Evolutionary conservation across 2,888 invertebrate species (phyloP), one percentile per base, ranked within the genome.

Genomic region (Pheosia tremula): DNA sequence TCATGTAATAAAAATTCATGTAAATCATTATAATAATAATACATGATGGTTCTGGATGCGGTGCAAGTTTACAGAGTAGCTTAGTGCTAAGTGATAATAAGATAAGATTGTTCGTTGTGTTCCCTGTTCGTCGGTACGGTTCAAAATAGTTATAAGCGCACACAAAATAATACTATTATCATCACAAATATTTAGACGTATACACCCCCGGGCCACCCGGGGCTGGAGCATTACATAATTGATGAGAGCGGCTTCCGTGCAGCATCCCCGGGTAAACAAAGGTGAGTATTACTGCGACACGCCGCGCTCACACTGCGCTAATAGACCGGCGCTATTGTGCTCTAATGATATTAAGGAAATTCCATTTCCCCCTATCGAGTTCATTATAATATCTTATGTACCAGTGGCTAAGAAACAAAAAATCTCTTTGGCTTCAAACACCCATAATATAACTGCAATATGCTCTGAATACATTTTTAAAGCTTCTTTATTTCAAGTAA

Each of bases 391-490:
- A 45, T 45, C 9, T 39, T 47, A 5, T 47, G 47, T 47, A n/a
- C 8, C 43, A 3, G 43, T 43, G 10, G 43, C 43, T 9, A 43
- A 10, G 43, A 43, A n/a, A n/a, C 4, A 47, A 47, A n/a, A 47
- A 5, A n/a, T 47, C n/a, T 11, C 11, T 47, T 47, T 47, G 47
- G 24, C 24, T 24, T 24, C 24, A 24, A 24, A 24, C 24, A 24
- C 24, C 24, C 2, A 77, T 68, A 69, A 75, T 68, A 75, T 68
- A 76, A 82, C 82, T 75, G 76, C 78, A 83, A 84, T 88, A 85
- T 80, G 67, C 70, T 69, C 67, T 74, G 71, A 82, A 83, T 43
- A 84, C 83, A 74, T 82, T 86, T 86, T 82, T 74, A 67, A 69
- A 74, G 74, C 60, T 75, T 78, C 68, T 74, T 74, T 79, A 71